These are phyloP conservation scores for Phyllopteryx taeniolatus DNA, from an alignment of 2,113 vertebrate species.

Conservation along the genomic window DNA sequence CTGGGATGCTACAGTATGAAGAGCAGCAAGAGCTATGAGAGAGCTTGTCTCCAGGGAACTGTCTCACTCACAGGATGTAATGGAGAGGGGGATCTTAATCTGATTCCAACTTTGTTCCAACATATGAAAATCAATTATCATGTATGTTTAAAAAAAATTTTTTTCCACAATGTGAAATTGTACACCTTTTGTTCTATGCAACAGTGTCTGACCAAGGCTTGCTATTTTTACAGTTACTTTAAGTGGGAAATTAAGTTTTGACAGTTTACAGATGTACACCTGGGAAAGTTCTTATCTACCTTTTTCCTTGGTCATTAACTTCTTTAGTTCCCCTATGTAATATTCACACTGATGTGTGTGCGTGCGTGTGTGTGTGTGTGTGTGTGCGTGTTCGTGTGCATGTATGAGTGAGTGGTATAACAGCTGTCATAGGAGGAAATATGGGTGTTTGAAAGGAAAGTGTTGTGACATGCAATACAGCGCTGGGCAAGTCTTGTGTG, in stretches of 20 bases:
- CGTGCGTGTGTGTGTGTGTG: not conserved
- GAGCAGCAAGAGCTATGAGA: conserved; percentile 28
- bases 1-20: conserved; percentile 43
- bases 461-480: conserved; percentile 59
- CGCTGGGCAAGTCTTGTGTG: conserved; percentile 35
- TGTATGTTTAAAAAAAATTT: not conserved
- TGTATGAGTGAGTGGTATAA: conserved; percentile 24
- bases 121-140: conserved; percentile 5
- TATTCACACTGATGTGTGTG: conserved; percentile 19
- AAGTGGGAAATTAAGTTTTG: not conserved
- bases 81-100: conserved; percentile 15
- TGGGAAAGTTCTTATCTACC: not conserved
- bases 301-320: conserved; percentile 2
- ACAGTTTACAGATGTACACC: not conserved
- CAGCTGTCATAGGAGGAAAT: conserved; percentile 44
- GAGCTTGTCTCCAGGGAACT: conserved; percentile 18
- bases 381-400: not conserved
- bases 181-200: not conserved
- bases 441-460: conserved; percentile 53
- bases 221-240: conserved; percentile 6
- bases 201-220: not conserved
- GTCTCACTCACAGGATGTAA: conserved; percentile 40
- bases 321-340: conserved; percentile 10
- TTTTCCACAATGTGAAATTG: not conserved
- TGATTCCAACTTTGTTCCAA: conserved; percentile 14